phyloP scores from a whole-genome alignment of 2,888 invertebrate species.

The Andrena camellia region DNA sequence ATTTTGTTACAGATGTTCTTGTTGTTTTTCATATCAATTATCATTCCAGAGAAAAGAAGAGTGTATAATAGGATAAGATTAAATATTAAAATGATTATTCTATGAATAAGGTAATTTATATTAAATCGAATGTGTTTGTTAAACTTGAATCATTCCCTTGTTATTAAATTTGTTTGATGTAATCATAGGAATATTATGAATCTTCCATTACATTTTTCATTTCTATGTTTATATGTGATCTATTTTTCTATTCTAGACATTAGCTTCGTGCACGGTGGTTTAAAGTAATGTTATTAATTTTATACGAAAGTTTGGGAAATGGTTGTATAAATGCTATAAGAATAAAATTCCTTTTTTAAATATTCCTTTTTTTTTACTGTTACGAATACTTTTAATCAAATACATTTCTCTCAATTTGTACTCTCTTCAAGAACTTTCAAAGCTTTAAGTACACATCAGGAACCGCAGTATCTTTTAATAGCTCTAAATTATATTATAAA shows the following conservation, averaged over 20 bases:
- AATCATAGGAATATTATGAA: constrained; percentile 27
- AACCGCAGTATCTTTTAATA: not conserved
- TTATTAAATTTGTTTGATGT: constrained; percentile 30
- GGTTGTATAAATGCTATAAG: constrained; percentile 55
- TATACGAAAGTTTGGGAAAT: constrained; percentile 43
- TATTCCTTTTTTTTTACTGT: constrained; percentile 35
- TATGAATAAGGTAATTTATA: constrained; percentile 44
- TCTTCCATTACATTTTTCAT: constrained; percentile 49
- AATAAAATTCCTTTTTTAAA: constrained; percentile 63
- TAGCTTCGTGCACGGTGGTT: constrained; percentile 39
- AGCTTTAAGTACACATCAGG: constrained; percentile 39
- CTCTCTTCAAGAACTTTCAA: constrained; percentile 4
- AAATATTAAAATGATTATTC: constrained; percentile 45
- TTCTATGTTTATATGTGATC: constrained; percentile 54
- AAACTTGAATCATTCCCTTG: constrained; percentile 25
- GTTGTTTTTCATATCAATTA: constrained; percentile 35
- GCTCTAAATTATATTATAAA: constrained; percentile 10
- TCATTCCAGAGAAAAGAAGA: constrained; percentile 28
- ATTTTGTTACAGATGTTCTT: constrained; percentile 40
- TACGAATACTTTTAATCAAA: constrained; percentile 1
- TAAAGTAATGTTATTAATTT: constrained; percentile 38
- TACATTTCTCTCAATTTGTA: not conserved
- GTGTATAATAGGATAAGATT: constrained; percentile 32
- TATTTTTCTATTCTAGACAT: constrained; percentile 51
- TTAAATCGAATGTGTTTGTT: constrained; percentile 20